Evolutionary conservation across 2,797 vertebrate species (phyloP), one percentile per base, ranked within the genome.

Genomic region (Triplophysa bombifrons): DNA sequence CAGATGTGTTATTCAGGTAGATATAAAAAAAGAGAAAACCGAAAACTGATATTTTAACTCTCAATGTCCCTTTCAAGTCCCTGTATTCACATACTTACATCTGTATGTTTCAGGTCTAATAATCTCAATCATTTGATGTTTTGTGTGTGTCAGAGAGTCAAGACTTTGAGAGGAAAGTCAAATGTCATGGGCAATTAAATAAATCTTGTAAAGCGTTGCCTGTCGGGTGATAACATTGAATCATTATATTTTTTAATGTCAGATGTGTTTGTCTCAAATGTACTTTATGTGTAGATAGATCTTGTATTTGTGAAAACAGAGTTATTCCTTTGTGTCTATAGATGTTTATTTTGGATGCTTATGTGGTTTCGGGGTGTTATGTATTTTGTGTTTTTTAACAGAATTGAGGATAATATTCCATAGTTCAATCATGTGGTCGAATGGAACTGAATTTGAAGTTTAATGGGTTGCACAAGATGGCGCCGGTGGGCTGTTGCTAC

Each of bases 261-360:
- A 53, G 5, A 20, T 71, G 72, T 71, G 69, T 86, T 68, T 80
- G 78, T 75, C 72, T 85, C 41, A 58, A 60, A 11, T 11, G 41
- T 41, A 30, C 30, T 63, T 12, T 81, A 25, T 79, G 61, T 75
- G 73, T 75, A 56, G 73, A 67, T 76, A 51, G 16, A 58, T 60
- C 27, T 71, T 67, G 78, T 76, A 65, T 81, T 76, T 82, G 76
- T 81, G 71, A 51, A 84, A 82, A 79, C 51, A 77, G 58, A 60
- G 12, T 60, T 19, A 65, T 41, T 53, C 20, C 8, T 68, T 68
- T 58, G 38, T 61, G 75, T 70, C 75, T 51, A 3, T 77, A 69
- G 75, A 48, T 69, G 66, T 76, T 68, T 60, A 19, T 66, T 76
- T 66, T 25, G 12, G 53, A 27, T 38, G 55, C 55, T 61, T 22